Evolutionary conservation across 2,113 vertebrate species (phyloP).

Genomic region (Lates calcarifer): DNA sequence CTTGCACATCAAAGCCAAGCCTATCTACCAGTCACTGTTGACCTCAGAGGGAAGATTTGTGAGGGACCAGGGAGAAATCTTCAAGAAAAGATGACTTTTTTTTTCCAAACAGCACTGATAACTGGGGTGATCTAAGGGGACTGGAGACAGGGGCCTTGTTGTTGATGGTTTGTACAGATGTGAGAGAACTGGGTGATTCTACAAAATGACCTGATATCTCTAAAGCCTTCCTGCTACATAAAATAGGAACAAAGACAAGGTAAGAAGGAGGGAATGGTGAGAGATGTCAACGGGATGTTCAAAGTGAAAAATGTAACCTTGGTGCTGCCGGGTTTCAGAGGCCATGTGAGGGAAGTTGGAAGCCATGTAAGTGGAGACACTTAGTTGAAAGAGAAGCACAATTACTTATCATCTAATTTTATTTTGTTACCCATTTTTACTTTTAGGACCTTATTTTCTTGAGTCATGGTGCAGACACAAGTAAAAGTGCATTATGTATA

Average conservation of each 20-base stretch:
- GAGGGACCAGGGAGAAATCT: slow-evolving; percentile 75
- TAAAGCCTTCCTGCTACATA: slow-evolving; percentile 9
- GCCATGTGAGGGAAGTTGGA: background rate
- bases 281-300: slow-evolving; percentile 22
- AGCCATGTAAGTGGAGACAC: background rate
- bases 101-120: slow-evolving; percentile 38
- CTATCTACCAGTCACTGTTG: slow-evolving; percentile 58
- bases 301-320: slow-evolving; percentile 34
- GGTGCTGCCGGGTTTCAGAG: slow-evolving; percentile 9
- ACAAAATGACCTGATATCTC: slow-evolving; percentile 32
- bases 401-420: background rate
- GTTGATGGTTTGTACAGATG: slow-evolving; percentile 64
- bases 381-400: background rate
- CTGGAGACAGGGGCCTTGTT: slow-evolving; percentile 18
- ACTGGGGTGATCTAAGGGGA: slow-evolving; percentile 46
- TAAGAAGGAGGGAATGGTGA: slow-evolving; percentile 4
- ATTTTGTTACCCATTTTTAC: background rate
- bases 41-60: slow-evolving; percentile 82
- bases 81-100: slow-evolving; percentile 57
- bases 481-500: background rate
- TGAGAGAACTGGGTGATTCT: slow-evolving; percentile 27
- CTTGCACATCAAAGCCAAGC: slow-evolving; percentile 82
- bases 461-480: background rate
- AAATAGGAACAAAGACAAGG: slow-evolving; percentile 17
- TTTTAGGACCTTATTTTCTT: background rate